Conservation (phyloP, 2,113 vertebrate genomes). For the Pithys albifrons region DNA sequence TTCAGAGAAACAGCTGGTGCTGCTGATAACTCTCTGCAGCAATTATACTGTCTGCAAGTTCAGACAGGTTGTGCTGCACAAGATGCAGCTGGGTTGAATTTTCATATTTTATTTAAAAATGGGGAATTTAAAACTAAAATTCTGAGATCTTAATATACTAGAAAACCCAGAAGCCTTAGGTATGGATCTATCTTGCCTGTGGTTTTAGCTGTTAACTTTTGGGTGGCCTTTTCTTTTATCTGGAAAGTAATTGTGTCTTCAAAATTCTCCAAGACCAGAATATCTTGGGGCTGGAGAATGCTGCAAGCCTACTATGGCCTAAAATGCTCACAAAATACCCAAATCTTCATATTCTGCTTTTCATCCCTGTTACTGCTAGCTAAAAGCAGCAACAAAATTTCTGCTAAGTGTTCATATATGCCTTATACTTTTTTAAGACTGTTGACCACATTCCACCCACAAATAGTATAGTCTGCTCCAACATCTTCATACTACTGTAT, state of each 20-base stretch:
- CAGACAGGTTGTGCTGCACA: background rate
- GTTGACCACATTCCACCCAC: background rate
- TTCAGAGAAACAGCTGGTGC: background rate
- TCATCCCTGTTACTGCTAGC: background rate
- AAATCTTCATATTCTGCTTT: background rate
- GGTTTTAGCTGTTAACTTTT: background rate
- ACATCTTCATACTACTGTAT: background rate
- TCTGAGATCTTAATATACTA: background rate
- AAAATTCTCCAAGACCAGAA: background rate
- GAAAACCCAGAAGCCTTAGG: fast-evolving
- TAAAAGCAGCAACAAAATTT: background rate
- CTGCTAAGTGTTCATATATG: fast-evolving
- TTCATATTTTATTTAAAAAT: background rate
- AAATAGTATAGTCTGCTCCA: background rate
- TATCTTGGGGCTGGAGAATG: background rate
- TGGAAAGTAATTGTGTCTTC: background rate
- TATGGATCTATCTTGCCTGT: background rate
- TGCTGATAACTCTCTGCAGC: background rate
- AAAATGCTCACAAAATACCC: background rate
- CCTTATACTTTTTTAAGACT: background rate
- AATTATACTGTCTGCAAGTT: background rate
- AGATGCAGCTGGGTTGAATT: background rate
- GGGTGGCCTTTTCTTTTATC: background rate
- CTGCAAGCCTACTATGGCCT: background rate
- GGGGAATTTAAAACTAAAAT: background rate